Percentiles rank a stretch among this genome's conserved stretches.
phyloP scores from a whole-genome alignment of 92 coral and sea anemone genomes.

The Epizoanthus stellaris region DNA sequence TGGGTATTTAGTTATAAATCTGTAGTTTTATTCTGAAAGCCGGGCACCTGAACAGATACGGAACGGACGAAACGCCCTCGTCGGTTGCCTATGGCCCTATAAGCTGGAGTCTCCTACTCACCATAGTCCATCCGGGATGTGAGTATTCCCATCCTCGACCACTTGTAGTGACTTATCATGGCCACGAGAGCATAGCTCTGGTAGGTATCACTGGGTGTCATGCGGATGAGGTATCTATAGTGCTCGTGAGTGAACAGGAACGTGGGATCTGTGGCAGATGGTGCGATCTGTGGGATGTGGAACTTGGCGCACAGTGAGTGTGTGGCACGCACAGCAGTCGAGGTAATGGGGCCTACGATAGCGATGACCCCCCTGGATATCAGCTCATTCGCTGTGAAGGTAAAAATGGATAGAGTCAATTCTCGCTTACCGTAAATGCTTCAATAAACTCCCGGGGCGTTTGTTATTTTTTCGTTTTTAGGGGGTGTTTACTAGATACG shows the following conservation, averaged over 20 bases:
- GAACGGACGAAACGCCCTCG: not conserved
- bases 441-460: not conserved
- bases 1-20: too few species aligned
- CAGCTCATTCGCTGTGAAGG: constrained; percentile 67
- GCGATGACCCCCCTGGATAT: constrained; percentile 80
- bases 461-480: too few species aligned
- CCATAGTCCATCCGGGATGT: constrained; percentile 78
- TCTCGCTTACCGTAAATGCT: not conserved
- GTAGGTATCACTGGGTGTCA: constrained; percentile 53
- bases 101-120: constrained; percentile 33
- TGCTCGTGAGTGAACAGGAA: constrained; percentile 44
- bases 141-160: constrained; percentile 79
- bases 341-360: constrained; percentile 76
- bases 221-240: constrained; percentile 71
- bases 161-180: constrained; percentile 54
- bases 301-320: constrained; percentile 65
- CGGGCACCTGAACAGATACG: too few species aligned
- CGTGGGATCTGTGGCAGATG: constrained; percentile 72
- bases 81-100: too few species aligned
- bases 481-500: too few species aligned
- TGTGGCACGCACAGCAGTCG: constrained; percentile 70
- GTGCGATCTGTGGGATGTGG: constrained; percentile 72
- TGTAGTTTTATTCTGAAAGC: too few species aligned
- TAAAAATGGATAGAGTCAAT: not conserved
- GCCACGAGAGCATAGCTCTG: constrained; percentile 45